These are phyloP conservation scores for Tipula unca DNA, from an alignment of 2,888 invertebrate genomes.

Conservation along the genomic window DNA sequence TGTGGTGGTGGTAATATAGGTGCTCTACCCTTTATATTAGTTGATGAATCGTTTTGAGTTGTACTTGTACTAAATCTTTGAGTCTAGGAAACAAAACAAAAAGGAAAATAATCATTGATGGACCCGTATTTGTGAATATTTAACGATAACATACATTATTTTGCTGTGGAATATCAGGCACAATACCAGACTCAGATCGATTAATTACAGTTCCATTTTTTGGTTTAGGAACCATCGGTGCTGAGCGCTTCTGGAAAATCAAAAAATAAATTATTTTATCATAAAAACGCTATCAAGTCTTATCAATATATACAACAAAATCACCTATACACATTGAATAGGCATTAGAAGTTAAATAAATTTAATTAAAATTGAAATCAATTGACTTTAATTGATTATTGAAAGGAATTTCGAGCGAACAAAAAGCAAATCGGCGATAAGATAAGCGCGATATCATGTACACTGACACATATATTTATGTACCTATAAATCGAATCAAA, in stretches of 20 bases:
- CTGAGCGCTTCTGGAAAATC: neutral
- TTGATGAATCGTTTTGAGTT: neutral
- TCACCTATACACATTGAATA: neutral
- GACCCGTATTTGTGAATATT: too few relatives aligned
- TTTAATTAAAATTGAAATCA: neutral
- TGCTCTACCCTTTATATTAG: neutral
- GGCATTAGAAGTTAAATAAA: neutral
- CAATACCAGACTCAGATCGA: neutral
- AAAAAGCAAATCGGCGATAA: neutral
- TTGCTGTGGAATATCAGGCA: neutral
- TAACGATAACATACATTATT: neutral
- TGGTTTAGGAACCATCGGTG: neutral
- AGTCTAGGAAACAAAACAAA: neutral
- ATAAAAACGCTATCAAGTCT: neutral
- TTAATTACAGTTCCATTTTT: neutral
- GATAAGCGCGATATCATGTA: neutral
- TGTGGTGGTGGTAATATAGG: neutral
- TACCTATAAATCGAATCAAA: neutral
- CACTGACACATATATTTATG: neutral
- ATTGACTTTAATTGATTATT: conserved; percentile 4
- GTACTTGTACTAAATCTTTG: neutral
- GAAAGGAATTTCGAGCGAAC: neutral
- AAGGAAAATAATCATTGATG: neutral
- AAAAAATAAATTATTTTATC: neutral
- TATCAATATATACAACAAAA: neutral